Conservation (phyloP, 1,140 invertebrate species). For the Drepana arcuata region DNA sequence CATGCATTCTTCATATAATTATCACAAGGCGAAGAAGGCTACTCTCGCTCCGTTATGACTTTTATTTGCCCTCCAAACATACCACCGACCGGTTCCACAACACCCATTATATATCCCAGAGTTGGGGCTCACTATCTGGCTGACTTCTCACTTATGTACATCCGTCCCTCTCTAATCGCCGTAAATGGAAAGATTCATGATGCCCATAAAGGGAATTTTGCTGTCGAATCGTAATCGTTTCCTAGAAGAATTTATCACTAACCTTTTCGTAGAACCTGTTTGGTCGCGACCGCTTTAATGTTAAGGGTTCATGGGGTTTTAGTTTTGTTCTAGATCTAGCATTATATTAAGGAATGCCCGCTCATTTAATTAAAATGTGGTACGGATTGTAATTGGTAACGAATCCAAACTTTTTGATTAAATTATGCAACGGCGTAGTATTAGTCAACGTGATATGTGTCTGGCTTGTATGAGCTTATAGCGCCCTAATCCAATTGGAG, state of each 20-base stretch:
- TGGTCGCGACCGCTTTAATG: conserved; percentile 14
- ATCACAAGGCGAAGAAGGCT: conserved; percentile 26
- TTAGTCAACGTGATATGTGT: too few species aligned
- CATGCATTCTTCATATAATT: conserved; percentile 46
- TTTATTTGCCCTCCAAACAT: conserved; percentile 48
- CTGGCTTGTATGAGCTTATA: too few species aligned
- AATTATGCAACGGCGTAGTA: too few species aligned
- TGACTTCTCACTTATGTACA: conserved; percentile 44
- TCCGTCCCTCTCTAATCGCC: conserved; percentile 55
- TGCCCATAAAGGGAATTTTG: conserved; percentile 51
- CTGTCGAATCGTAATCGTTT: conserved; percentile 50
- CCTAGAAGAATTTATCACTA: conserved; percentile 57
- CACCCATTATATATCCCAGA: conserved; percentile 22
- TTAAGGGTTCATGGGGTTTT: conserved; percentile 13
- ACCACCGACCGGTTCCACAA: conserved; percentile 32
- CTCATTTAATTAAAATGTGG: conserved; percentile 17
- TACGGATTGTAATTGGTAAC: too few species aligned
- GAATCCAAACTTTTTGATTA: too few species aligned
- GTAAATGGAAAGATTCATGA: conserved; percentile 46
- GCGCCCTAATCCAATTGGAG: too few species aligned
- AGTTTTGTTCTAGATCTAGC: conserved; percentile 24
- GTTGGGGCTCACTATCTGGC: conserved; percentile 35
- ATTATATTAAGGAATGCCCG: too few species aligned
- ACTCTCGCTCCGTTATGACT: conserved; percentile 45
- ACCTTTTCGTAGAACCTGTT: conserved; percentile 35